phyloP scores from a whole-genome alignment of 2,113 vertebrate species.

The Orientallactaga bullata region DNA sequence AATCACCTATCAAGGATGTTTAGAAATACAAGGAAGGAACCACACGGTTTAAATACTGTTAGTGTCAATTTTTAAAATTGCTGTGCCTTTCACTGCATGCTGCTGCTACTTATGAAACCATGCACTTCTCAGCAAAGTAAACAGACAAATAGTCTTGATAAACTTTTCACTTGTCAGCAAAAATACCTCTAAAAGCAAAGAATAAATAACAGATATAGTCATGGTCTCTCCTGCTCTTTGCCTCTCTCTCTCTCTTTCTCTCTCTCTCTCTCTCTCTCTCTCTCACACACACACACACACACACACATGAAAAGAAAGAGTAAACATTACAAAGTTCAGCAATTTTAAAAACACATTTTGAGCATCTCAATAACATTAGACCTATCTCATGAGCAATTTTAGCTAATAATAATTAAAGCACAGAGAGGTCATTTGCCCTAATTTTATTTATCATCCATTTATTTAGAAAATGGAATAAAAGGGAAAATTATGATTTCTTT shows the following conservation, averaged over 20 bases:
- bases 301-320: too few relatives aligned
- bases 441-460: background rate
- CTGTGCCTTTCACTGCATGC: constrained; percentile 20
- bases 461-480: background rate
- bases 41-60: constrained; percentile 52
- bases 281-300: background rate
- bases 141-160: constrained; percentile 18
- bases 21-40: constrained; percentile 63
- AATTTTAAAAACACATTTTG: background rate
- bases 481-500: background rate
- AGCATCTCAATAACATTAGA: background rate
- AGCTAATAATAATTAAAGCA: background rate
- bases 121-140: constrained; percentile 7
- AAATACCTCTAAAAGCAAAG: background rate
- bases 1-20: constrained; percentile 38
- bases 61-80: constrained; percentile 36
- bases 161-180: constrained; percentile 28
- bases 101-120: constrained; percentile 2
- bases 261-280: background rate
- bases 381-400: background rate
- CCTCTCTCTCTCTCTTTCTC: background rate
- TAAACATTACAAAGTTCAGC: background rate
- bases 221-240: background rate
- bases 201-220: background rate
- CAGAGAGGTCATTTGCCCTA: background rate